Conservation (phyloP, 2,113 vertebrate genomes). For the Actenoides lindsayi region DNA sequence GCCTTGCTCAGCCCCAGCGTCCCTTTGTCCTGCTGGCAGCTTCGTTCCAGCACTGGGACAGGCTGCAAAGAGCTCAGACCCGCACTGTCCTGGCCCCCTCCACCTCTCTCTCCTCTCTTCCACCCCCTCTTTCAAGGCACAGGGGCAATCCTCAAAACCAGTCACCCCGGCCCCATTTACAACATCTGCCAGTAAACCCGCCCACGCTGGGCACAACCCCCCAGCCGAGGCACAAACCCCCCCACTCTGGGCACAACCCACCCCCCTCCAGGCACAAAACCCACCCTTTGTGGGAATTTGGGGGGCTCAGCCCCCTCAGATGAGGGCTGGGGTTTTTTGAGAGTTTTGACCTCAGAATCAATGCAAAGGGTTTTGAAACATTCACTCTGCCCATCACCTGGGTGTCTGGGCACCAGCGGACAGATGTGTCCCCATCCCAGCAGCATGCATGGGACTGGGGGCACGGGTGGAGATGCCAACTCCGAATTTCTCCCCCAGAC, state of each 20-base stretch:
- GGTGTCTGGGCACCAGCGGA: background rate
- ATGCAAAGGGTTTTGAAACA: background rate
- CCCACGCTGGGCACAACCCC: background rate
- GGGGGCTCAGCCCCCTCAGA: background rate
- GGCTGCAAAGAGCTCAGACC: background rate
- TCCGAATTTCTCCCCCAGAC: background rate
- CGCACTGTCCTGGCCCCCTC: background rate
- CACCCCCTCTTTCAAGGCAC: background rate
- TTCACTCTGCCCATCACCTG: background rate
- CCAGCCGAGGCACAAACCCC: fast-evolving
- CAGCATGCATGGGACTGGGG: background rate
- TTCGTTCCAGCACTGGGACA: background rate
- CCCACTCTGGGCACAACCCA: background rate
- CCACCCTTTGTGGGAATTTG: background rate
- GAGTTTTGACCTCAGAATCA: background rate
- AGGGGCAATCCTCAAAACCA: background rate
- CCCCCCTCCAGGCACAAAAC: background rate
- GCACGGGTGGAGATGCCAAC: fast-evolving
- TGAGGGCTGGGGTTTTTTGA: background rate
- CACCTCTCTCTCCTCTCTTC: background rate
- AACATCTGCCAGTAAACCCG: background rate
- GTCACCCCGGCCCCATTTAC: fast-evolving
- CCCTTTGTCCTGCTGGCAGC: background rate
- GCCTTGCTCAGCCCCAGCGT: background rate
- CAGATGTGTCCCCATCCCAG: background rate